phyloP scores from a whole-genome alignment of 2,888 invertebrate genomes.

The Rhimphoctona megacephalus region DNA sequence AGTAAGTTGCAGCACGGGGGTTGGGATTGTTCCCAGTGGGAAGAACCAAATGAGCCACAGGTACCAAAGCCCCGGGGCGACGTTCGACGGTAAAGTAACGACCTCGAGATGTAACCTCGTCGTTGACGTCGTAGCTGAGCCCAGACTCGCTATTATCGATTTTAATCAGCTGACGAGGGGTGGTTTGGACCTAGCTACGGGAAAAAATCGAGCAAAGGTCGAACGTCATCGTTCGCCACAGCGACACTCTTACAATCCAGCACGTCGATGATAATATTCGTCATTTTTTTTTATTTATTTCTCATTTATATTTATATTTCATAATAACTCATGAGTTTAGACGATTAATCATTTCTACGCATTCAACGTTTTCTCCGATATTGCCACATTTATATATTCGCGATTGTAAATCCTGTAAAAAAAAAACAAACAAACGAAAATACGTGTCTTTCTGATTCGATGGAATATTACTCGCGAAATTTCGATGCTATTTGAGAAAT shows the following conservation, averaged over 20 bases:
- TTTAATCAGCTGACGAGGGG: conserved; percentile 89
- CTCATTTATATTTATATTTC: background rate
- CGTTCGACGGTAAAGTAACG: conserved; percentile 74
- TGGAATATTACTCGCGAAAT: background rate
- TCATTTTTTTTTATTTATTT: background rate
- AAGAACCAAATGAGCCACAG: conserved; percentile 80
- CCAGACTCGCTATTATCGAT: conserved; percentile 90
- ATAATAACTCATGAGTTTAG: background rate
- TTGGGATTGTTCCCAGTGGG: conserved; percentile 69
- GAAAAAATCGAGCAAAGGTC: conserved; percentile 76
- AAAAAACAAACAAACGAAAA: no score
- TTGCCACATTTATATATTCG: background rate
- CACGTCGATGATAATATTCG: conserved; percentile 50
- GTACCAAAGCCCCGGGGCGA: conserved; percentile 80
- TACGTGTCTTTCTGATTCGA: background rate
- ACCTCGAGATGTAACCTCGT: conserved; percentile 73
- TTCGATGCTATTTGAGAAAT: background rate
- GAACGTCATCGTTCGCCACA: conserved; percentile 68
- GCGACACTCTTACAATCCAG: conserved; percentile 47
- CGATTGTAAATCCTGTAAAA: background rate
- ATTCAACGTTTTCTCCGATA: background rate
- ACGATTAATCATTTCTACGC: background rate
- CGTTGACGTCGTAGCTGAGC: conserved; percentile 81
- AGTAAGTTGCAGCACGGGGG: conserved; percentile 69
- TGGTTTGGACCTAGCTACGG: conserved; percentile 86